Percentiles rank a stretch among this genome's conserved stretches.
These are phyloP conservation scores for Drosophila dives DNA, from an alignment of 2,888 invertebrate genomes.

Conservation along the genomic window DNA sequence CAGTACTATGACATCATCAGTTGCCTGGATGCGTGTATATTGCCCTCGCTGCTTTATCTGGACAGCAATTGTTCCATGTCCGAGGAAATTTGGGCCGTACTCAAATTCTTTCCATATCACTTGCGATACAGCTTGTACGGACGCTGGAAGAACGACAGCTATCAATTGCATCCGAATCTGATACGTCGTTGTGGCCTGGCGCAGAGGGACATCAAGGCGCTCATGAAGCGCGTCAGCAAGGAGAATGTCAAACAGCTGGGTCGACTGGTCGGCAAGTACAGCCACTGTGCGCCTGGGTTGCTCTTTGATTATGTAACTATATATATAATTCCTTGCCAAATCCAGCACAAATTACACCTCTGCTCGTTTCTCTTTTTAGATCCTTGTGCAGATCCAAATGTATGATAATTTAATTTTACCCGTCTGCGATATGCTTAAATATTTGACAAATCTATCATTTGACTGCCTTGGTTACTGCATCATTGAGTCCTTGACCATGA, in stretches of 20 bases:
- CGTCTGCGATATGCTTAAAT: slow-evolving; percentile 98
- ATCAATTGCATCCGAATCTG: slow-evolving; percentile 92
- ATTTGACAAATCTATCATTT: slow-evolving; percentile 96
- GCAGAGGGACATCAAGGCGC: slow-evolving; percentile 95
- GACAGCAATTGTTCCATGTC: slow-evolving; percentile 98
- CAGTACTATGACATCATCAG: slow-evolving; percentile 94
- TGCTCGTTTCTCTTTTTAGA: slow-evolving; percentile 82
- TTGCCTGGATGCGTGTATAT: slow-evolving; percentile 93
- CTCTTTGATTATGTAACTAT: slow-evolving; percentile 95
- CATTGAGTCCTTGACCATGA: slow-evolving; percentile 94
- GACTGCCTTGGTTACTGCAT: slow-evolving; percentile 98
- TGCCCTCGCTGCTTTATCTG: slow-evolving; percentile 96
- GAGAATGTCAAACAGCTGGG: slow-evolving; percentile 99
- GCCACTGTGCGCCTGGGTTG: slow-evolving; percentile 97
- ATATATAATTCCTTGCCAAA: slow-evolving; percentile 20
- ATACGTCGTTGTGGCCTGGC: slow-evolving; percentile 94
- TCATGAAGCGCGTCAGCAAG: slow-evolving; percentile 98
- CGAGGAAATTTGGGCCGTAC: slow-evolving; percentile 97
- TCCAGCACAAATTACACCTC: neutral
- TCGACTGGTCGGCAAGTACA: slow-evolving; percentile 97
- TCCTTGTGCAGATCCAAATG: slow-evolving; percentile 93
- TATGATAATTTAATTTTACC: slow-evolving; percentile 98
- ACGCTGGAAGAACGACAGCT: slow-evolving; percentile 97
- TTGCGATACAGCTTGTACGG: slow-evolving; percentile 94
- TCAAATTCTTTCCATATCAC: slow-evolving; percentile 94